Conservation (phyloP, 2,797 vertebrate species). For the Columba guinea region DNA sequence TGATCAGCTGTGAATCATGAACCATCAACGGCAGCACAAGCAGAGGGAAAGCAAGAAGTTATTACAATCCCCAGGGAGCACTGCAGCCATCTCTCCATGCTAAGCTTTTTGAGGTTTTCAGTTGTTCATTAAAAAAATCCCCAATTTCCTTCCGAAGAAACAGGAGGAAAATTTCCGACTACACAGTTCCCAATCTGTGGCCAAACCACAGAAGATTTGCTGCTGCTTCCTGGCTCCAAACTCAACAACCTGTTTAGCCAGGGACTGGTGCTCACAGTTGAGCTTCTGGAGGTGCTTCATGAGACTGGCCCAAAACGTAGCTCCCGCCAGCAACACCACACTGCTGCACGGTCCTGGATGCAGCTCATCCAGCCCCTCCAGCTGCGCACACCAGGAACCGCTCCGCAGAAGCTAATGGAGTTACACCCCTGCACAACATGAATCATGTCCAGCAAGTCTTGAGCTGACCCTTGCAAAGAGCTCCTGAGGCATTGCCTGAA, state of each 20-base stretch:
- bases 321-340: background rate
- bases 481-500: background rate
- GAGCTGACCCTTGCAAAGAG: slow-evolving; percentile 12
- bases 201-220: background rate
- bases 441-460: background rate
- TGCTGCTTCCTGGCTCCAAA: background rate
- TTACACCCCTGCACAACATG: background rate
- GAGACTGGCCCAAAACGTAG: rapidly evolving
- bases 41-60: background rate
- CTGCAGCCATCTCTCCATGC: background rate
- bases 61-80: background rate
- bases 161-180: background rate
- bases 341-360: background rate
- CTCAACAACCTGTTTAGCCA: background rate
- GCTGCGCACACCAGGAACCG: background rate
- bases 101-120: background rate
- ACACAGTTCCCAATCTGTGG: background rate
- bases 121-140: background rate
- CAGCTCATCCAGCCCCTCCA: background rate
- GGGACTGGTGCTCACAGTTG: background rate
- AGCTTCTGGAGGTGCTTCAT: background rate
- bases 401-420: background rate
- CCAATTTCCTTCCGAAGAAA: background rate
- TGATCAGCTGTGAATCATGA: slow-evolving; percentile 22
- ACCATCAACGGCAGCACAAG: rapidly evolving